A percentile compares a stretch with the other conserved stretches of the same genome.
phyloP scores from a whole-genome alignment of 2,888 invertebrate genomes.

The Mythimna vitellina region DNA sequence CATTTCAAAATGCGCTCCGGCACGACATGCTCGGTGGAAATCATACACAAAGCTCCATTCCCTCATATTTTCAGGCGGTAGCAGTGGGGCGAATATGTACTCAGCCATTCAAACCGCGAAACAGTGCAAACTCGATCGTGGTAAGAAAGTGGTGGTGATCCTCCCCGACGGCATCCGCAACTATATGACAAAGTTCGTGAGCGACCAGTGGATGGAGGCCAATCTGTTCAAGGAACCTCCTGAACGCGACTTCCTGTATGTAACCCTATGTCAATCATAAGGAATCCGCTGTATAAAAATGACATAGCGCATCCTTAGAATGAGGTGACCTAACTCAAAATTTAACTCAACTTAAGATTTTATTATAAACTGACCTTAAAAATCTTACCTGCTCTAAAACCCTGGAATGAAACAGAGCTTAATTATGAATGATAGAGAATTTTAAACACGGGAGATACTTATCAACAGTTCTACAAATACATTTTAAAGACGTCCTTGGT shows the following conservation, averaged over 20 bases:
- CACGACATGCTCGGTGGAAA: no score
- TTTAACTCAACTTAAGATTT: no score
- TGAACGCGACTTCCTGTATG: slow-evolving; percentile 71
- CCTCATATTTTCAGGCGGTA: slow-evolving; percentile 92
- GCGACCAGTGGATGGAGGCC: slow-evolving; percentile 98
- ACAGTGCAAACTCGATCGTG: slow-evolving; percentile 92
- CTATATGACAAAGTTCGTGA: slow-evolving; percentile 98
- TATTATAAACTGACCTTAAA: no score
- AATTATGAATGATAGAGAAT: no score
- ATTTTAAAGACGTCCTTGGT: no score
- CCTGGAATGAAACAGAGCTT: no score
- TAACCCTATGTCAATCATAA: background rate
- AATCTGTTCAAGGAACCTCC: slow-evolving; percentile 90
- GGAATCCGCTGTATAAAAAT: background rate
- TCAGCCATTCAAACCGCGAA: slow-evolving; percentile 94
- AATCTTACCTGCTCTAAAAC: no score
- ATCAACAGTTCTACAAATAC: no score
- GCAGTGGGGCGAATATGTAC: slow-evolving; percentile 95
- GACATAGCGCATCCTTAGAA: background rate
- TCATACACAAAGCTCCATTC: background rate
- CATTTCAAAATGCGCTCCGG: no score
- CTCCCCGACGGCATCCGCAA: slow-evolving; percentile 98
- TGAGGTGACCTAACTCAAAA: no score
- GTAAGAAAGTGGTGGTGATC: slow-evolving; percentile 94
- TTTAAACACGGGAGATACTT: no score